Conservation (phyloP, 2,888 invertebrate genomes). For the Carcina quercana region DNA sequence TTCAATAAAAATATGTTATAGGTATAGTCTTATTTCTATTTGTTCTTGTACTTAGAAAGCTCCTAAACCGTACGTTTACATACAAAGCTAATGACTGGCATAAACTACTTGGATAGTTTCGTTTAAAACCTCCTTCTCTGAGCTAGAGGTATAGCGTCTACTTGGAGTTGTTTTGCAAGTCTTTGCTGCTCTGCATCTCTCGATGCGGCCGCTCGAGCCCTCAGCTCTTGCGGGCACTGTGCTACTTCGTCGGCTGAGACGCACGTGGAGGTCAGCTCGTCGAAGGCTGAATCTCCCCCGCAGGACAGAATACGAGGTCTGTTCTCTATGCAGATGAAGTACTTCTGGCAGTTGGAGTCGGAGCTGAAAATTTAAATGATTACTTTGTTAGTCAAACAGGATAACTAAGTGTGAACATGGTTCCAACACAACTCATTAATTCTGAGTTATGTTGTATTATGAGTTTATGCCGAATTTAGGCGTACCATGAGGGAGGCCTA, state of each 20-base stretch:
- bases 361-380: conserved; percentile 54
- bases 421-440: too few species aligned
- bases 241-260: conserved; percentile 86
- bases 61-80: too few species aligned
- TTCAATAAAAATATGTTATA: too few species aligned
- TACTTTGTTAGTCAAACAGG: too few species aligned
- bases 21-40: too few species aligned
- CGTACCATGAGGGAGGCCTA: too few species aligned
- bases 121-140: conserved; percentile 7
- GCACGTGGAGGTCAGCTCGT: conserved; percentile 81
- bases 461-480: too few species aligned
- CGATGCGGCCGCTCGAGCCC: conserved; percentile 34
- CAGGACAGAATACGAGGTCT: conserved; percentile 85
- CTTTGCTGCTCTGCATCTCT: conserved; percentile 42
- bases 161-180: conserved; percentile 38
- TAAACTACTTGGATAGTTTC: too few species aligned
- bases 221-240: conserved; percentile 75
- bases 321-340: conserved; percentile 84
- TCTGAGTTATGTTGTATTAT: too few species aligned
- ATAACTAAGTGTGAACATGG: too few species aligned
- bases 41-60: too few species aligned
- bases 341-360: conserved; percentile 82
- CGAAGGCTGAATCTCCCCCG: conserved; percentile 85
- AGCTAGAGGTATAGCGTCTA: conserved; percentile 20
- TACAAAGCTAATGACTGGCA: too few species aligned